A percentile compares a stretch with the other conserved stretches of the same genome.
These are phyloP conservation scores for Hypercompe scribonia DNA, from an alignment of 2,888 invertebrate species.

Conservation along the genomic window DNA sequence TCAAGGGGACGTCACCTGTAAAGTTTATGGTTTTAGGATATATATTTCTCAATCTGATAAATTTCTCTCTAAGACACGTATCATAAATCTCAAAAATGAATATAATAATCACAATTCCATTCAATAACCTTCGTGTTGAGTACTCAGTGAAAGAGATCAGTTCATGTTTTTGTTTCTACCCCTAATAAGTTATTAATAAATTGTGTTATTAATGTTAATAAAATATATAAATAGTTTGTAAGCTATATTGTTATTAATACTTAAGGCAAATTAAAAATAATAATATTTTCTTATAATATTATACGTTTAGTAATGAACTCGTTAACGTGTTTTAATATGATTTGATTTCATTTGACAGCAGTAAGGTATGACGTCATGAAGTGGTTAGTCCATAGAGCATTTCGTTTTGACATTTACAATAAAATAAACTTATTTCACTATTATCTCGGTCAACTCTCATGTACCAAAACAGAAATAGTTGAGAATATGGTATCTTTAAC, in stretches of 20 bases:
- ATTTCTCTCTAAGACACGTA: neutral
- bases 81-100: neutral
- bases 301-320: neutral
- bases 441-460: neutral
- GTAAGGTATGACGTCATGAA: neutral
- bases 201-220: neutral
- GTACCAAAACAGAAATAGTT: neutral
- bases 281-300: neutral
- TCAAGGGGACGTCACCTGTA: neutral
- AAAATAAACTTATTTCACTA: rapidly evolving
- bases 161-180: neutral
- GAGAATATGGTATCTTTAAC: neutral
- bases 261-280: neutral
- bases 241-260: neutral
- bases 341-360: too few relatives aligned
- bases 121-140: neutral
- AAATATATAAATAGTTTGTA: neutral
- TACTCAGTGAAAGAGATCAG: neutral
- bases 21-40: neutral
- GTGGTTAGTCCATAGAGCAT: neutral
- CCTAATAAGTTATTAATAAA: neutral
- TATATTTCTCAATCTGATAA: too few relatives aligned
- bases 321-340: too few relatives aligned
- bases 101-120: neutral
- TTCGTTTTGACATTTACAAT: neutral